phyloP scores from a whole-genome alignment of 2,888 invertebrate genomes.

The Papilio demoleus region DNA sequence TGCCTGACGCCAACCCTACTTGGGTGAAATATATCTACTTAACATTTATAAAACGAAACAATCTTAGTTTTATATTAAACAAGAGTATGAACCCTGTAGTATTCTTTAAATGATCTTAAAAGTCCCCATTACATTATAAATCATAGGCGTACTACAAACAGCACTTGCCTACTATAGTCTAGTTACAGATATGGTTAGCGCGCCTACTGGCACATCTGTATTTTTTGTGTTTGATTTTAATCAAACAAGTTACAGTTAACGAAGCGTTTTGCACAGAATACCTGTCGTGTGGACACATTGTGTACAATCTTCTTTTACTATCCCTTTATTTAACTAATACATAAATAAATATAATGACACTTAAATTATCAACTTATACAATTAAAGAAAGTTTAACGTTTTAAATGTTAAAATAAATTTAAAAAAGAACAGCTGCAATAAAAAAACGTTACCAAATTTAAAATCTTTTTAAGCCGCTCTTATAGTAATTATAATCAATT shows the following conservation, averaged over 20 bases:
- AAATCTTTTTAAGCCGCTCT: constrained; percentile 16
- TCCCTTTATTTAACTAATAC: neutral
- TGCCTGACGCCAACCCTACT: too few relatives aligned
- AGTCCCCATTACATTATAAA: constrained; percentile 17
- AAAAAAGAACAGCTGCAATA: constrained; percentile 11
- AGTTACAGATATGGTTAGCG: constrained; percentile 68
- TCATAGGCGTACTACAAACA: constrained; percentile 1
- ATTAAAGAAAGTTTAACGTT: neutral
- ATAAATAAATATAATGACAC: constrained; percentile 2
- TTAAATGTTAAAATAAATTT: constrained; percentile 3
- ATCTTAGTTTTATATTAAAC: too few relatives aligned
- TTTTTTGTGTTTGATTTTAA: constrained; percentile 73
- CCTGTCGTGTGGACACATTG: constrained; percentile 30
- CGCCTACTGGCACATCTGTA: constrained; percentile 63
- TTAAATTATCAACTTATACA: constrained; percentile 3
- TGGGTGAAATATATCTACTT: too few relatives aligned
- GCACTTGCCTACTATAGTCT: constrained; percentile 49
- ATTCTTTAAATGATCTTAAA: neutral
- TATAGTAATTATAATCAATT: constrained; percentile 38
- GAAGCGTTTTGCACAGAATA: constrained; percentile 40
- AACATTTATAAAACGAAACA: too few relatives aligned
- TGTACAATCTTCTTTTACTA: constrained; percentile 12
- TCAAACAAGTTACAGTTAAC: constrained; percentile 44
- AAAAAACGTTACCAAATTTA: neutral
- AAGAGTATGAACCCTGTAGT: too few relatives aligned